These are phyloP conservation scores for Centruroides sculpturatus DNA, from an alignment of 1,140 invertebrate genomes.

Conservation along the genomic window DNA sequence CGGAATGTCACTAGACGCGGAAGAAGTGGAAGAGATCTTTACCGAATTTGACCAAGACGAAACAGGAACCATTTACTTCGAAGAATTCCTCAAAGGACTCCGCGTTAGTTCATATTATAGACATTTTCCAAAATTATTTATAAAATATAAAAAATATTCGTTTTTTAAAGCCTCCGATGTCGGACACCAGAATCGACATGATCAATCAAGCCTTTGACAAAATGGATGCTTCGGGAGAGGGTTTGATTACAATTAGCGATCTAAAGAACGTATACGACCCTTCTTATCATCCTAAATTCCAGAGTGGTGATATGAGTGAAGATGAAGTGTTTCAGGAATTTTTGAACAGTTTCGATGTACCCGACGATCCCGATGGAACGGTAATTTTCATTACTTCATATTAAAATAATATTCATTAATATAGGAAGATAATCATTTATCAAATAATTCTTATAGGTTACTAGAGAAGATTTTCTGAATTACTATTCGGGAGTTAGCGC, in stretches of 20 bases:
- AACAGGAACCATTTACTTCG: slow-evolving; percentile 65
- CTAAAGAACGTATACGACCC: slow-evolving; percentile 20
- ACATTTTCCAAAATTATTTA: background rate
- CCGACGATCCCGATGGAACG: slow-evolving; percentile 12
- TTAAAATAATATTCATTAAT: too few relatives aligned
- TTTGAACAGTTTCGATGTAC: slow-evolving; percentile 20
- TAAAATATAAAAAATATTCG: background rate
- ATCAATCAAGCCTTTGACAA: slow-evolving; percentile 23
- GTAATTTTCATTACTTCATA: slow-evolving; percentile 2
- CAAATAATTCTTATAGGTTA: slow-evolving; percentile 44
- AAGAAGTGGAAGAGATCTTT: slow-evolving; percentile 52
- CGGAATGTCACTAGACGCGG: slow-evolving; percentile 43
- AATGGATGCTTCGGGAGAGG: slow-evolving; percentile 24
- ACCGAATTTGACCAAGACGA: slow-evolving; percentile 62
- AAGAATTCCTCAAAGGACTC: slow-evolving; percentile 70
- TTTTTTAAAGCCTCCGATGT: slow-evolving; percentile 23
- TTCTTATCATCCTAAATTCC: slow-evolving; percentile 21
- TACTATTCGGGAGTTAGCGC: slow-evolving; percentile 86
- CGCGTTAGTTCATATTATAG: slow-evolving; percentile 45
- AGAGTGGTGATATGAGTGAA: slow-evolving; percentile 22
- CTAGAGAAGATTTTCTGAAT: slow-evolving; percentile 80
- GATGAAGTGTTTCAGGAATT: slow-evolving; percentile 22
- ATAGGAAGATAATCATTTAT: too few relatives aligned
- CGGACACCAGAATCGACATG: slow-evolving; percentile 17
- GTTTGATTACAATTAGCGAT: slow-evolving; percentile 23